Evolutionary conservation across 2,888 invertebrate genomes (phyloP).

Genomic region (Drosophila demipolita): DNA sequence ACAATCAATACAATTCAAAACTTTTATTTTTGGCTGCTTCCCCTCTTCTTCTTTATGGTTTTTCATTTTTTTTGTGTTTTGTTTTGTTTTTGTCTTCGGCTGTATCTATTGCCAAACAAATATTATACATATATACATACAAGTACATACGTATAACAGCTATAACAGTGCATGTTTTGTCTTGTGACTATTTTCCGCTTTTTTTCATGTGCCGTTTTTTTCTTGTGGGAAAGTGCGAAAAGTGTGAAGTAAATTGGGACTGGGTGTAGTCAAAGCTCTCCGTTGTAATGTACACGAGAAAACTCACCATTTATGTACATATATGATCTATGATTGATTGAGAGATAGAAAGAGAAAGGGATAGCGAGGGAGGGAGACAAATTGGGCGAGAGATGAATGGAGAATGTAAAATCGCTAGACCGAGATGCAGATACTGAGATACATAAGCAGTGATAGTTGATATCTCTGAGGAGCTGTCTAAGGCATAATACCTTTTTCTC

Average conservation of each 20-base stretch:
- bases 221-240: slow-evolving; percentile 1
- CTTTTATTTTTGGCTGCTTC: slow-evolving; percentile 1
- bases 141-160: slow-evolving; percentile 34
- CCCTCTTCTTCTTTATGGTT: not conserved
- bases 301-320: not conserved
- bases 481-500: not conserved
- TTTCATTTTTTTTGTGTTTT: slow-evolving; percentile 1
- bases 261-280: not conserved
- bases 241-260: not conserved
- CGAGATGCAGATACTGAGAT: not conserved
- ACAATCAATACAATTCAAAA: slow-evolving; percentile 65
- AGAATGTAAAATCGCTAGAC: not conserved
- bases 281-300: not conserved
- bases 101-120: slow-evolving; percentile 26
- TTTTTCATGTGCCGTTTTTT: slow-evolving; percentile 34
- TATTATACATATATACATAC: slow-evolving; percentile 1
- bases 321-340: not conserved
- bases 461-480: not conserved
- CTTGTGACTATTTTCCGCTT: not conserved
- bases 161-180: slow-evolving; percentile 3
- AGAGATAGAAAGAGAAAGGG: not conserved
- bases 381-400: not conserved
- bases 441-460: not conserved
- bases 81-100: slow-evolving; percentile 16
- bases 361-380: not conserved